Evolutionary conservation across 2,797 vertebrate species (phyloP).

Genomic region (Perdix hodgsoniae): DNA sequence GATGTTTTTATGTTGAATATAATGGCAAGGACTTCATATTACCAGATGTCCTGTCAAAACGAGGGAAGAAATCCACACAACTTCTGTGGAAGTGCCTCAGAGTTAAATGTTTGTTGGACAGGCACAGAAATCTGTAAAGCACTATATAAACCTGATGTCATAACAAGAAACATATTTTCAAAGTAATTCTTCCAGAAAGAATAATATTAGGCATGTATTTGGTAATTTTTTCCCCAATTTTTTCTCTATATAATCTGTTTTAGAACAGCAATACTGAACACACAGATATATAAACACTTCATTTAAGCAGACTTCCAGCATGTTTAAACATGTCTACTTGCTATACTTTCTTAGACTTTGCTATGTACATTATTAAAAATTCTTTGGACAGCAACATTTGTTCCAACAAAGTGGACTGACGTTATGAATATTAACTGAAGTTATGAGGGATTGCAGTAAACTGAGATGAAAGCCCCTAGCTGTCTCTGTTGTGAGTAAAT

Average conservation of each 20-base stretch:
- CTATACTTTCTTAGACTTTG: conserved; percentile 37
- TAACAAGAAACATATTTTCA: conserved; percentile 1
- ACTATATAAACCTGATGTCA: not conserved
- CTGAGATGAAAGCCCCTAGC: not conserved
- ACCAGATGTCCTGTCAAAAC: not conserved
- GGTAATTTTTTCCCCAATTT: not conserved
- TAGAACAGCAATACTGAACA: not conserved
- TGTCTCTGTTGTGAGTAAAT: not conserved
- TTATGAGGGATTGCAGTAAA: not conserved
- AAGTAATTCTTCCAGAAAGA: not conserved
- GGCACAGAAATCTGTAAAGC: not conserved
- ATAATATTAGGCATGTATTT: not conserved
- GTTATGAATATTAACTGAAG: not conserved
- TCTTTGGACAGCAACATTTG: conserved; percentile 13
- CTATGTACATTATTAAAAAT: conserved; percentile 46
- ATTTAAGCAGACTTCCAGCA: conserved; percentile 1
- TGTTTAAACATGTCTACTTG: not conserved
- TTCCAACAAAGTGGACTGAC: conserved; percentile 16
- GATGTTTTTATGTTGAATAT: not conserved
- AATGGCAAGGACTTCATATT: not conserved
- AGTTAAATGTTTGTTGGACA: not conserved
- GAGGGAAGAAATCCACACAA: not conserved
- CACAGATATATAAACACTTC: conserved; percentile 5
- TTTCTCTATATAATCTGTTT: not conserved
- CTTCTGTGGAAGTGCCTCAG: not conserved